phyloP scores from a whole-genome alignment of 2,888 invertebrate genomes.

The Trichogramma dendrolimi region DNA sequence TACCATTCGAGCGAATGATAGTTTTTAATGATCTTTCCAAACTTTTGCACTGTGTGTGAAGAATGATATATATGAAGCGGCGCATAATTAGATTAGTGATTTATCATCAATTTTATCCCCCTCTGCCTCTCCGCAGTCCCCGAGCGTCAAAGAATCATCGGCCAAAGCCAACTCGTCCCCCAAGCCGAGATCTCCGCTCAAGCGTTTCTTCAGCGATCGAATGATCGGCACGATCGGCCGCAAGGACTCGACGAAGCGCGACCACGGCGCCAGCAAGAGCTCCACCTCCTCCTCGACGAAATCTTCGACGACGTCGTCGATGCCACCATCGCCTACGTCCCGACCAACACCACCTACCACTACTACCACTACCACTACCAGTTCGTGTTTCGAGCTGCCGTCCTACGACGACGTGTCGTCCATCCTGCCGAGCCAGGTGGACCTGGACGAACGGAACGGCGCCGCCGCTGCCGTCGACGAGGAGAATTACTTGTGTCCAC shows the following conservation, averaged over 20 bases:
- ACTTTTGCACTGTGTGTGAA: too few relatives aligned
- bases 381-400: conserved; percentile 20
- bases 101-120: too few relatives aligned
- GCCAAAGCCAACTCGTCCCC: conserved; percentile 17
- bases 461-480: conserved; percentile 3
- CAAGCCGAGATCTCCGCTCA: conserved; percentile 34
- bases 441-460: background rate
- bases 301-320: conserved; percentile 33
- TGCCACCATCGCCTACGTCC: conserved; percentile 36
- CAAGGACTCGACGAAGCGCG: conserved; percentile 33
- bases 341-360: conserved; percentile 18
- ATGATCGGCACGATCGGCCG: conserved; percentile 39
- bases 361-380: background rate
- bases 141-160: background rate
- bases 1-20: too few relatives aligned
- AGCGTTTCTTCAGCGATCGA: conserved; percentile 42
- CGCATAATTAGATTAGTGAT: too few relatives aligned
- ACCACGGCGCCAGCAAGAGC: conserved; percentile 28
- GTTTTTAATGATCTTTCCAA: too few relatives aligned
- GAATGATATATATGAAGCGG: too few relatives aligned
- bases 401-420: conserved; percentile 39
- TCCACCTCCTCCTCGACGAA: conserved; percentile 4
- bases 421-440: conserved; percentile 11
- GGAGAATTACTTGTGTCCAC: conserved; percentile 41
- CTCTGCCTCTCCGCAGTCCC: too few relatives aligned